Conservation (phyloP, 2,797 vertebrate genomes). For the Psittacula derbiana region DNA sequence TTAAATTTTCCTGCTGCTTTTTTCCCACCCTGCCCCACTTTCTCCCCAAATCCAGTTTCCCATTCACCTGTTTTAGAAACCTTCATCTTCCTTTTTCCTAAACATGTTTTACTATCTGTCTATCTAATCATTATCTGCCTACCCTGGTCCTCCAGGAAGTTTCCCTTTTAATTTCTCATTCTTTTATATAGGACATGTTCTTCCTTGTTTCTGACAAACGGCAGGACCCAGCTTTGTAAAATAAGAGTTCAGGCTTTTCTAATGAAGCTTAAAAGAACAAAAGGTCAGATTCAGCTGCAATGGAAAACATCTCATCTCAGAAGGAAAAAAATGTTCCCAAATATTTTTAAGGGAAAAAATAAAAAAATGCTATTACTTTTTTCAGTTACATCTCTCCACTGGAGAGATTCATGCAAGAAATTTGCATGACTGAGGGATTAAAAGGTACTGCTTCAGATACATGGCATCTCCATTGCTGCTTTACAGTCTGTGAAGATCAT, state of each 20-base stretch:
- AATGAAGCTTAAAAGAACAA: neutral
- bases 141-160: neutral
- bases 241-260: neutral
- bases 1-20: neutral
- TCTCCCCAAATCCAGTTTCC: accelerated
- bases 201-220: neutral
- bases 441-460: neutral
- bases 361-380: neutral
- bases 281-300: neutral
- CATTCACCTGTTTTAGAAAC: neutral
- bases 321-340: neutral
- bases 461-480: neutral
- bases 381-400: neutral
- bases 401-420: neutral
- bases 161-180: neutral
- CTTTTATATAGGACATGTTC: neutral
- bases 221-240: neutral
- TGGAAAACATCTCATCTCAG: neutral
- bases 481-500: neutral
- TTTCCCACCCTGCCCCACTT: accelerated
- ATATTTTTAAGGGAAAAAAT: neutral
- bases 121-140: neutral
- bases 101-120: neutral
- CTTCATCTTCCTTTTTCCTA: neutral
- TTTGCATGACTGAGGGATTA: neutral